Base-by-base conservation (phyloP, 2,113 vertebrate species). In the Siniperca chuatsi region DNA sequence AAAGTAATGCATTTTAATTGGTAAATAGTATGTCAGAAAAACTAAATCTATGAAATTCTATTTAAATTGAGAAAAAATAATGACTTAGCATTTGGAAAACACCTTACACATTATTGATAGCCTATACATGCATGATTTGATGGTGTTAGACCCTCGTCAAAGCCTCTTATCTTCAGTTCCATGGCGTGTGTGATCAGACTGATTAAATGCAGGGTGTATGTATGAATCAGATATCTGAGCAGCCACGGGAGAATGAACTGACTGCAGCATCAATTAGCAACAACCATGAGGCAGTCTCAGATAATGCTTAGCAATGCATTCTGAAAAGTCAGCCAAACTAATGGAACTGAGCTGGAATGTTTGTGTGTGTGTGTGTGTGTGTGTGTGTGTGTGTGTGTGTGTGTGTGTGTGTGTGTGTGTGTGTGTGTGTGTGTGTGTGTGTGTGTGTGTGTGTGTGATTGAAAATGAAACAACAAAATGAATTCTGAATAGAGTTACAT, bases 271-370 rank as follows among this genome's bases (percentile, higher is more conserved):
- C 91, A 93, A 92, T 94, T 91, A 93, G 88, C 72, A 81, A 75
- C 66, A 85, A 90, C 81, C 87, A 86, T 4, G 69, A 92, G 87
- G 81, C 76, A 78, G 75, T 29, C 79, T 87, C 62, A 87, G 90
- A 92, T 93, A 91, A 86, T 86, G 89, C 87, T 93, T 85, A 90
- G 87, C 78, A 35, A 79, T 89, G 89, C 91, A 89, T 79, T 90
- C 74, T 84, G 84, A 91, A 85, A 90, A 92, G 80, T 86, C 89
- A 90, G 79, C 76, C 68, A 65, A 83, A 87, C 76, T 82, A 88
- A 89, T 82, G 73, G 78, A 86, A 83, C 61, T 65, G 25, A 86
- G 42, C 48, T 11, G 18, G 62, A 12, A 37, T 21, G 64, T 46
- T n/a, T 84, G 23, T 81, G 71, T 62, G 64, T 25, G 61, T 7